Evolutionary conservation across 1,140 invertebrate genomes (phyloP), one percentile per base, ranked within the genome.

Genomic region (Uloborus diversus): DNA sequence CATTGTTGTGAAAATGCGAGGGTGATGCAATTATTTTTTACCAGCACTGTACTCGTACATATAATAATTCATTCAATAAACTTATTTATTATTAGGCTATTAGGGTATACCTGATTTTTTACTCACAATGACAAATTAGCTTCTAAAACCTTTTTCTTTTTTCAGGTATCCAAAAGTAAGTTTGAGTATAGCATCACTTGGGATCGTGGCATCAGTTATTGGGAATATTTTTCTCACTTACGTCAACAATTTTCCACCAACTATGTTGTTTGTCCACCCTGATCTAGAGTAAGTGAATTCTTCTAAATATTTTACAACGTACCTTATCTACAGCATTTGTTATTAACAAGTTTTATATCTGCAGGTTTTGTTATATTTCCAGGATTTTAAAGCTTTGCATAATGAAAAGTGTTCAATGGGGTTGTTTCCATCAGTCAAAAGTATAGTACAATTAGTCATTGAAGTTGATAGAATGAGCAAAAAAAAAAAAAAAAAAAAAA

Each of bases 231-330:
- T 14, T 1, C 37, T 71, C 3, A 65, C 78, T 17, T 81, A 79
- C 27, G 30, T 80, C 20, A 42, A 78, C n/a, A 49, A 81, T 4
- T 73, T 65, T 20, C 76, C 81, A 14, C 81, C 81, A 32, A 82
- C 79, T 2, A 64, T 70, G 49, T 33, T 82, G 17, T 81, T 81
- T 27, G 51, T 69, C 20, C 78, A 81, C 33, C 76, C 79, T 23
- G 81, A 82, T 61, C 66, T 30, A 3, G 81, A 71, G 65, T 80
- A 76, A 80, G 78, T 49, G 30, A 30, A 25, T 27, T 57, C 53
- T 61, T 61, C 27, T n/a, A 14, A 33, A 7, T 64, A 27, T 64
- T 27, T 23, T 42, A 7, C 28, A 25, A 42, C n/a, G 5, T 25
- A 35, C 17, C 7, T 64, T 3, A 2, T 0, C 2, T 64, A 23